Percentiles rank a stretch among this genome's conserved stretches.
Conservation (phyloP, 2,797 vertebrate species). For the Catharus ustulatus region DNA sequence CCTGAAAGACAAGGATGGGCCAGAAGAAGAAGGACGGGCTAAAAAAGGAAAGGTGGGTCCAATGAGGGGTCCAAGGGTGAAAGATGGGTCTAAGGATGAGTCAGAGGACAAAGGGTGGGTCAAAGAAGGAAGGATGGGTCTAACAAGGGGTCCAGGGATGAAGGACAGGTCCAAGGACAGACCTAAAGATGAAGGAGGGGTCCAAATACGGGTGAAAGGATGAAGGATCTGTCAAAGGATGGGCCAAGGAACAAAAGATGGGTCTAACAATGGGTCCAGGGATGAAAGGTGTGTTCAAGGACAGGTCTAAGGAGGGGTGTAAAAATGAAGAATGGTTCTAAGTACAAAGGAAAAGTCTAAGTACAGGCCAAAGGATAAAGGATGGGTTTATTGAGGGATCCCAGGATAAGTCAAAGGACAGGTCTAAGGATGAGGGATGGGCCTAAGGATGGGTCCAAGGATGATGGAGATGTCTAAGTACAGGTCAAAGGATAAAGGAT, state of each 20-base stretch:
- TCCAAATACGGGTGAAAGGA: no score
- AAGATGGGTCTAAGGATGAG: background rate
- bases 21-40: no score
- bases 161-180: no score
- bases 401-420: background rate
- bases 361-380: rapidly evolving
- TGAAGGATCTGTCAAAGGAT: background rate
- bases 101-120: background rate
- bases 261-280: no score
- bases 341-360: background rate
- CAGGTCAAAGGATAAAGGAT: no score
- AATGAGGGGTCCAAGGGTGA: no score
- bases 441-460: background rate
- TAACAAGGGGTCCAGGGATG: background rate
- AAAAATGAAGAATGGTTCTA: background rate
- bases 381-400: background rate
- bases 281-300: background rate
- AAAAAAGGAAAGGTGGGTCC: background rate
- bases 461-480: no score
- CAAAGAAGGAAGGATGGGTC: background rate
- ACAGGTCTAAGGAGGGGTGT: rapidly evolving
- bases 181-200: no score
- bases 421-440: background rate
- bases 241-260: background rate
- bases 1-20: background rate